These are phyloP conservation scores for Leuciscus idus DNA, from an alignment of 2,113 vertebrate species.

Conservation along the genomic window DNA sequence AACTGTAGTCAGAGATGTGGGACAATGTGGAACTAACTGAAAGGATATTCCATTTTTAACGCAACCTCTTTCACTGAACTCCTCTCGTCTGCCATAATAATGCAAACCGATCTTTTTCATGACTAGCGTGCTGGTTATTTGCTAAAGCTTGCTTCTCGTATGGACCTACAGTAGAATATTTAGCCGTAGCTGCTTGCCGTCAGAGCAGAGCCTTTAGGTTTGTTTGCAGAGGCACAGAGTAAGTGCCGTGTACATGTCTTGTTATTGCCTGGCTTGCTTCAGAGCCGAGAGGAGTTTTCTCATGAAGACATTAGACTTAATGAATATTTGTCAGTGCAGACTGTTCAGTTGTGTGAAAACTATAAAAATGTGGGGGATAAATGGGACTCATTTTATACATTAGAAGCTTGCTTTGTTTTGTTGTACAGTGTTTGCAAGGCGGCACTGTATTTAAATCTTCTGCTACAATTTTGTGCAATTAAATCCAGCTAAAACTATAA, in stretches of 20 bases:
- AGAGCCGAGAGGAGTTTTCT: conserved; percentile 30
- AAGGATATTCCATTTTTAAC: conserved; percentile 51
- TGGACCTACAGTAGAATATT: conserved; percentile 42
- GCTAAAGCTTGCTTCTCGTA: conserved; percentile 57
- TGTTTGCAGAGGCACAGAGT: conserved; percentile 35
- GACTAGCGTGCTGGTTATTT: conserved; percentile 51
- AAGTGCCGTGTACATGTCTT: conserved; percentile 28
- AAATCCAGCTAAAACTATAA: too few relatives aligned
- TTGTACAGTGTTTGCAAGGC: conserved; percentile 36
- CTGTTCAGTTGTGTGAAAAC: conserved; percentile 25
- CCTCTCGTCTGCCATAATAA: conserved; percentile 48
- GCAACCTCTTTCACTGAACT: conserved; percentile 45
- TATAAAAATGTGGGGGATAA: conserved; percentile 27
- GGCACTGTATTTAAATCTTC: background rate
- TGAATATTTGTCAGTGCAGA: conserved; percentile 33
- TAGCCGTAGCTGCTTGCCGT: conserved; percentile 51
- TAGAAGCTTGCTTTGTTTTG: background rate
- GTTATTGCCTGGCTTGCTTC: conserved; percentile 41
- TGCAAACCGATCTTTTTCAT: conserved; percentile 34
- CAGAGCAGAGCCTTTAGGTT: conserved; percentile 48
- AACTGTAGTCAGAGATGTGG: conserved; percentile 60
- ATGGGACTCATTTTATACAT: conserved; percentile 15
- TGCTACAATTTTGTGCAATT: background rate
- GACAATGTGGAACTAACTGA: conserved; percentile 50
- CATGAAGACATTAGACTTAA: conserved; percentile 23